These are phyloP conservation scores for Capra hircus DNA, from an alignment of 2,113 vertebrate genomes.

Conservation along the genomic window DNA sequence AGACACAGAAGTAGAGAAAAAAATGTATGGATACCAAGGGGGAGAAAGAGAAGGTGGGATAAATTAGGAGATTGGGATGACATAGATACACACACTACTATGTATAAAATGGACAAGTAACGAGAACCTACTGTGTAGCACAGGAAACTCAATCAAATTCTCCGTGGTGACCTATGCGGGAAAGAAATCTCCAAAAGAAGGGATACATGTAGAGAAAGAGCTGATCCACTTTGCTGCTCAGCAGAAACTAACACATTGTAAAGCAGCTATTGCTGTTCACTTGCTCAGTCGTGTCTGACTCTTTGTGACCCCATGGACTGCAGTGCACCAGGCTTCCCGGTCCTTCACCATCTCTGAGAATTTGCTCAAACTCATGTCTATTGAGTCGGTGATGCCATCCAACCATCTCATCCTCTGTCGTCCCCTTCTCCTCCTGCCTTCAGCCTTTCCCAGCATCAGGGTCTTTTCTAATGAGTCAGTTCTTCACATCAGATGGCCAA, in stretches of 20 bases:
- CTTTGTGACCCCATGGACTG: neutral
- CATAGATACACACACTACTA: neutral
- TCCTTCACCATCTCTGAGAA: neutral
- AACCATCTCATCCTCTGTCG: neutral
- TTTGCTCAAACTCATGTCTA: neutral
- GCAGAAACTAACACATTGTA: neutral
- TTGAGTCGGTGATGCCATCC: fast-evolving
- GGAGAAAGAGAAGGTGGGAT: neutral
- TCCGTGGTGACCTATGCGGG: neutral
- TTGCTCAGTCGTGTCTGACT: fast-evolving
- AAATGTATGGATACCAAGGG: neutral
- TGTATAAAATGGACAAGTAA: neutral
- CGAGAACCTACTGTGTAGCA: neutral
- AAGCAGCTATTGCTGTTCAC: neutral
- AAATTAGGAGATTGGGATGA: neutral
- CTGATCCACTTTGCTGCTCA: neutral
- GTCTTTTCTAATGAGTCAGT: neutral
- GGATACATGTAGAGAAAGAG: neutral
- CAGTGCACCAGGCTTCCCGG: neutral
- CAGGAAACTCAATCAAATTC: neutral
- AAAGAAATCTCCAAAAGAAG: neutral
- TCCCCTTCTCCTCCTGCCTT: neutral
- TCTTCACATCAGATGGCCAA: neutral
- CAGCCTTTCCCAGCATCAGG: neutral
- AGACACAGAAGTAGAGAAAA: neutral